Base-by-base conservation (phyloP, 2,113 vertebrate species). In the Odontesthes bonariensis region DNA sequence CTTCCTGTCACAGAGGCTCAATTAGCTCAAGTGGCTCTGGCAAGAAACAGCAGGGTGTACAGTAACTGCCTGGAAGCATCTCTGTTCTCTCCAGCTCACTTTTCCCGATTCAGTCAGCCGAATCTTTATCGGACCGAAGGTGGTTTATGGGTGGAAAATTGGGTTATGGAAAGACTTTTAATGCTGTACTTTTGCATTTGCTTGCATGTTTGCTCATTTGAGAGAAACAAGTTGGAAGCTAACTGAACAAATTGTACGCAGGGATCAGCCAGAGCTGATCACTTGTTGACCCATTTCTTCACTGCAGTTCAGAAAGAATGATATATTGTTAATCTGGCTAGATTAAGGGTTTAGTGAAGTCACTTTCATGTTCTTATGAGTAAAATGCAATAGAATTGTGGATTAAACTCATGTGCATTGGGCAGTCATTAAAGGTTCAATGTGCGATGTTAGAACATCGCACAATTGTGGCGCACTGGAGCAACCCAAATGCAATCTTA, bases 1-100 rank as follows among this genome's bases (percentile, higher is more conserved):
- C 44, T 81, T 65, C 69, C 78, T 76, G 79, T 89, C 86, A 88
- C 85, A 80, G 44, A 84, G 49, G 70, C 82, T 84, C 80, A 84
- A 86, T 89, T 85, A 91, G 76, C 74, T 33, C 1, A 13, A 84
- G 79, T 77, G 89, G 71, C 53, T 90, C 16, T 52, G 47, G 67
- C 73, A 82, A n/a, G 69, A 74, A 86, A 56, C 61, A 56, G 77
- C 70, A 69, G 79, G 74, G 59, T 75, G 35, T 10, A 38, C 35
- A 1, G 69, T 58, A 73, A 69, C 54, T 56, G 75, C 81, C 79
- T 35, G 23, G 5, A 61, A 67, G 67, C 62, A 55, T 71, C 56
- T 70, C 54, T 68, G 67, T 81, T 71, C 86, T 85, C 72, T 62
- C 40, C n/a, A 23, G 7, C 44, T 63, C 40, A 47, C 22, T 17